Evolutionary conservation across 2,888 invertebrate genomes (phyloP), one percentile per base, ranked within the genome.

Genomic region (Cephus pygmeus): DNA sequence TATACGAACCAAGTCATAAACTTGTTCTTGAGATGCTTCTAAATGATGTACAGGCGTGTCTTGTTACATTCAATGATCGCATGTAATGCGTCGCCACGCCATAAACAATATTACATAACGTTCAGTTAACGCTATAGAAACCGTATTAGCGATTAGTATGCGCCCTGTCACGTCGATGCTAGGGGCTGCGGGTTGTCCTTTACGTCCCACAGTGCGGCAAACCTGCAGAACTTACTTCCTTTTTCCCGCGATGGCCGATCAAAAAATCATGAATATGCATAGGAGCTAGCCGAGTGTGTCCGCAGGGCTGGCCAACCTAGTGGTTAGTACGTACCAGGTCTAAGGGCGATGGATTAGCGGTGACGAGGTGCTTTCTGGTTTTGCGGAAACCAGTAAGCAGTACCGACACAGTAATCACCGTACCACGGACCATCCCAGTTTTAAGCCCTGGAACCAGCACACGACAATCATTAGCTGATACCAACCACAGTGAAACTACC

Each of bases 191-290:
- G 86, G 86, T 83, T 85, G 85, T 88, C 87, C 84, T 87, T 85
- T 84, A 83, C 86, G 84, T 79, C 78, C 84, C 85, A 83, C 83
- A 78, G 76, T 80, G 76, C 76, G 83, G 86, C 86, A 56, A 87
- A 87, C 85, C 87, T 85, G 87, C 87, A 87, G 87, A 86, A 89
- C 87, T 86, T 87, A 87, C 88, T 90, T 89, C 88, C 88, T 88
- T 87, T 90, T 88, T 88, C 89, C 87, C 87, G 88, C 87, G 88
- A 90, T 90, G 88, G 87, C 86, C 87, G 89, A 90, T 90, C 89
- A 88, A 88, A 87, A 86, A 85, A 84, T 89, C 88, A 91, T 90
- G 89, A 91, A 90, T 90, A 91, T 91, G 87, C 89, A 91, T 90
- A 79, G 69, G 77, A 77, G 79, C 76, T 79, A 75, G 75, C 76